Evolutionary conservation across 2,113 vertebrate genomes (phyloP).

Genomic region (Hucho hucho): DNA sequence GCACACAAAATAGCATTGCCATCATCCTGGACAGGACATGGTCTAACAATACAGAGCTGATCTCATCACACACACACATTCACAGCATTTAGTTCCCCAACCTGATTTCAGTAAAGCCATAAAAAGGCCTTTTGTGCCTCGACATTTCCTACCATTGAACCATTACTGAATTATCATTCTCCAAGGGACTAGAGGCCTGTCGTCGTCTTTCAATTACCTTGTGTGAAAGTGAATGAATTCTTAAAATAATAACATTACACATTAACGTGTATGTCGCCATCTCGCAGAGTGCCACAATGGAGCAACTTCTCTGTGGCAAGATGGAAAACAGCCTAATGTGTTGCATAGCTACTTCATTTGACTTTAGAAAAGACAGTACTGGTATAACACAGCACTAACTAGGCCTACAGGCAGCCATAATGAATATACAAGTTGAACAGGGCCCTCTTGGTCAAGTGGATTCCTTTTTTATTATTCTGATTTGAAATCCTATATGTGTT

Average conservation of each 20-base stretch:
- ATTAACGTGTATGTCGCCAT: conserved; percentile 36
- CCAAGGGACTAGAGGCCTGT: conserved; percentile 53
- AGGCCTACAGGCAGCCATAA: conserved; percentile 15
- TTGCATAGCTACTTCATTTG: conserved; percentile 31
- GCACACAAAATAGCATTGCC: conserved; percentile 23
- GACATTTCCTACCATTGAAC: conserved; percentile 75
- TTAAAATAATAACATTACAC: conserved; percentile 62
- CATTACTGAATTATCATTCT: conserved; percentile 64
- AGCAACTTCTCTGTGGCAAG: conserved; percentile 37
- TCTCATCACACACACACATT: conserved; percentile 46
- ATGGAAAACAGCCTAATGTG: conserved; percentile 47
- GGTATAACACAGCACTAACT: conserved; percentile 40
- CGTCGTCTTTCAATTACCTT: conserved; percentile 60
- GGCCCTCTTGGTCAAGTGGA: conserved; percentile 59
- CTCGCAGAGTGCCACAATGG: conserved; percentile 41
- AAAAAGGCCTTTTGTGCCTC: conserved; percentile 71
- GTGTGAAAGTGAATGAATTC: conserved; percentile 53
- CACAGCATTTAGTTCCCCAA: conserved; percentile 57
- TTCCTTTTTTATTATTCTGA: conserved; percentile 49
- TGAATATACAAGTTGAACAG: conserved; percentile 55
- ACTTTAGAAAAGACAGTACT: conserved; percentile 28
- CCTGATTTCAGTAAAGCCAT: conserved; percentile 35
- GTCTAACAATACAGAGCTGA: conserved; percentile 51
- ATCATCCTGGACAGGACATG: conserved; percentile 39
- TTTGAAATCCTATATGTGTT: conserved; percentile 64